These are phyloP conservation scores for Agriopis leucophaearia DNA, from an alignment of 2,888 invertebrate species.

Conservation along the genomic window DNA sequence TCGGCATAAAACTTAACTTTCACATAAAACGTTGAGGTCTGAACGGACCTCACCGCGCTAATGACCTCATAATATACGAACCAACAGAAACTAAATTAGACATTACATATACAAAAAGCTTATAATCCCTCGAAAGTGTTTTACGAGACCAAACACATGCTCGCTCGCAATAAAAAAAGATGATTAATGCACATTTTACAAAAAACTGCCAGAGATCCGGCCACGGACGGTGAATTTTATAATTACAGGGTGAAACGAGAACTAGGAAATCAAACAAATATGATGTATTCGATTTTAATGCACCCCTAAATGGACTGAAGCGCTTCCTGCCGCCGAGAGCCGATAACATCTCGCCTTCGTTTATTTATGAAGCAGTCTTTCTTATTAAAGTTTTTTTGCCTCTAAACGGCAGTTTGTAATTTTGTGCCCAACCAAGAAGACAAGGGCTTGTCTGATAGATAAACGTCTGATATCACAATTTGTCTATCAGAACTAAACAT, in stretches of 20 bases:
- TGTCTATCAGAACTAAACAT: constrained; percentile 51
- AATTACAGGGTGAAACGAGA: constrained; percentile 85
- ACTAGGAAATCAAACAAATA: constrained; percentile 87
- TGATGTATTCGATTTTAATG: constrained; percentile 87
- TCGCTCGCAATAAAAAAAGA: constrained; percentile 82
- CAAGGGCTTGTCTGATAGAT: constrained; percentile 71
- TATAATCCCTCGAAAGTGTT: constrained; percentile 78
- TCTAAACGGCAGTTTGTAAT: constrained; percentile 76
- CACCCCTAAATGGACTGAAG: constrained; percentile 86
- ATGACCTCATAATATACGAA: constrained; percentile 77
- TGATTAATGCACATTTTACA: constrained; percentile 83
- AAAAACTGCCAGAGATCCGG: constrained; percentile 79
- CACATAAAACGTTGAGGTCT: constrained; percentile 60
- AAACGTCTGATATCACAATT: constrained; percentile 65
- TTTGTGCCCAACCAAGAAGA: constrained; percentile 76
- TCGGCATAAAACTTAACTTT: constrained; percentile 63
- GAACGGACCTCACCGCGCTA: constrained; percentile 68
- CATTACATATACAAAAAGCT: constrained; percentile 78
- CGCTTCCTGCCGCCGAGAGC: constrained; percentile 79
- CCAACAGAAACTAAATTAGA: constrained; percentile 79
- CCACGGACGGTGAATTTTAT: constrained; percentile 83
- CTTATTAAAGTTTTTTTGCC: constrained; percentile 54
- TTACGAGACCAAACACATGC: constrained; percentile 83
- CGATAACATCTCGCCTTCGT: constrained; percentile 80
- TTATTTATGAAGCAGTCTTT: constrained; percentile 78